Evolutionary conservation across 2,113 vertebrate genomes (phyloP).

Genomic region (Macroglossus sobrinus): DNA sequence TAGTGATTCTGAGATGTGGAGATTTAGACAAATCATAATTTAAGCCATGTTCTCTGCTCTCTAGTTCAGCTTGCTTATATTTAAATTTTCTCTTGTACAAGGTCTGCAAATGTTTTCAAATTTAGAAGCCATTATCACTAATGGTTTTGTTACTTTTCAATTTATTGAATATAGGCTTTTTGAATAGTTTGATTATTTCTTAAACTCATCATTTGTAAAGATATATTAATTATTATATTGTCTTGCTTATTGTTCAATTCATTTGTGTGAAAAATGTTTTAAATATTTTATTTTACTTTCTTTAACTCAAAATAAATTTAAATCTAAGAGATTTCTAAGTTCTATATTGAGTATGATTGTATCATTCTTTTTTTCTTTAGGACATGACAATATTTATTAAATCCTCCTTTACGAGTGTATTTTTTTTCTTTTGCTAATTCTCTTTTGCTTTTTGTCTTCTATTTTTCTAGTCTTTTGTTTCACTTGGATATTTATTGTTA

Average conservation of each 20-base stretch:
- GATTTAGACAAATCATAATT: not conserved
- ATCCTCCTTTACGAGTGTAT: not conserved
- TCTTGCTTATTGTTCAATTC: not conserved
- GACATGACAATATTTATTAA: not conserved
- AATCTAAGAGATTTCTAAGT: not conserved
- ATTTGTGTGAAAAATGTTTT: not conserved
- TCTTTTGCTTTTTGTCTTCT: not conserved
- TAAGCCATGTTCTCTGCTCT: not conserved
- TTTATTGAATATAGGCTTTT: not conserved
- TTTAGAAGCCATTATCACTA: not conserved
- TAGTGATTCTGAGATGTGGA: not conserved
- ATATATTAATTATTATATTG: not conserved
- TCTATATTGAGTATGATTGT: not conserved
- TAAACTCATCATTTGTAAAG: not conserved
- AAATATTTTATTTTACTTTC: not conserved
- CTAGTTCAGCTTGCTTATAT: not conserved
- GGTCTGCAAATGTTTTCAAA: not conserved
- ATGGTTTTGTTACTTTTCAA: not conserved
- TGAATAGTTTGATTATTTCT: not conserved
- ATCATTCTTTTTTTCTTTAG: not conserved
- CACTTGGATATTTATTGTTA: not conserved
- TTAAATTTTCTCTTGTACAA: not conserved
- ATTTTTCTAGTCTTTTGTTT: not conserved
- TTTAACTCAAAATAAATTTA: not conserved
- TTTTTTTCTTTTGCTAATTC: not conserved